Evolutionary conservation across 2,113 vertebrate genomes (phyloP).

Genomic region (Lutjanus erythropterus): DNA sequence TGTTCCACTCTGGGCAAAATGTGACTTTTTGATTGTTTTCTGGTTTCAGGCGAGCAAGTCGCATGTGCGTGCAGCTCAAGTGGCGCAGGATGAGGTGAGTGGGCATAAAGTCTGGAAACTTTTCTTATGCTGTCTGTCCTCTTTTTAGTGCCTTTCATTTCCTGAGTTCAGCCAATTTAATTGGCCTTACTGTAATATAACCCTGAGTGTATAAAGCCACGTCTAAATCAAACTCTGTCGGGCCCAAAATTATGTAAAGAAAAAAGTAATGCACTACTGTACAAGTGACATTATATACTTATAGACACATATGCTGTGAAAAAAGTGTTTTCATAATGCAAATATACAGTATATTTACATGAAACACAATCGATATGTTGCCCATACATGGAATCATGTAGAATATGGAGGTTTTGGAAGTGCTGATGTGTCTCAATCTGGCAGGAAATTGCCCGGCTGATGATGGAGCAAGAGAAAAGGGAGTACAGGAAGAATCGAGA

Average conservation of each 20-base stretch:
- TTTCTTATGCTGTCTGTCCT: not conserved
- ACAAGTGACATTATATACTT: not conserved
- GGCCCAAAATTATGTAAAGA: not conserved
- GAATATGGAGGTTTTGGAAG: not conserved
- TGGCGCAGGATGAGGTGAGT: constrained; percentile 95
- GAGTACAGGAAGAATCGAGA: constrained; percentile 88
- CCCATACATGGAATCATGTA: not conserved
- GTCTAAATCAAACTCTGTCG: not conserved
- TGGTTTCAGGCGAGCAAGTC: constrained; percentile 78
- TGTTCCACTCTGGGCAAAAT: constrained; percentile 20
- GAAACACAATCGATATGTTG: not conserved
- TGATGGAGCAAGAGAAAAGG: constrained; percentile 95
- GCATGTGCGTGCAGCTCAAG: constrained; percentile 79
- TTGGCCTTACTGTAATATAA: not conserved
- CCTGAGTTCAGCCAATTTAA: constrained; percentile 10
- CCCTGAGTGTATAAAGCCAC: not conserved
- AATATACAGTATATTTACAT: not conserved
- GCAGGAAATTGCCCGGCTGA: constrained; percentile 92
- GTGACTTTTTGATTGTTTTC: constrained; percentile 29
- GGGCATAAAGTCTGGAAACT: constrained; percentile 28
- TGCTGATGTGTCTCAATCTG: not conserved
- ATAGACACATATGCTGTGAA: not conserved
- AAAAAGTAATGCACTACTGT: not conserved
- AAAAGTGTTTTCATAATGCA: not conserved
- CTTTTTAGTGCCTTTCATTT: constrained; percentile 32